Base-by-base conservation (phyloP, 2,888 invertebrate species). In the Sialis lutaria region DNA sequence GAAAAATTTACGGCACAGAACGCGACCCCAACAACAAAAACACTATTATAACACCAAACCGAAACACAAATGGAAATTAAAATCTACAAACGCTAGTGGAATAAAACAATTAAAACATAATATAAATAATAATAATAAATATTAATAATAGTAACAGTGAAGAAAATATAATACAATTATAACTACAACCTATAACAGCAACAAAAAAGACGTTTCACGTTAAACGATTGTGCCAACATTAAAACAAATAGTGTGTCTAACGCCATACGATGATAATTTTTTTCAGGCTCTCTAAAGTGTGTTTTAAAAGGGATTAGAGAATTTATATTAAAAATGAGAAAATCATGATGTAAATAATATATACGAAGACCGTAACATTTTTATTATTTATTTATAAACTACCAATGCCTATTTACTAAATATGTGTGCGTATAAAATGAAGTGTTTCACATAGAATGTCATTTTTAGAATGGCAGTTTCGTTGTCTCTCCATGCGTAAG, bases 1-100 rank as follows among this genome's bases (percentile, higher is more conserved):
- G 95, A 55, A 96, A 93, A 73, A 96, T 98, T 60, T 98, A 98
- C 70, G 97, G 97, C 56, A 92, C 96, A 22, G 78, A 77, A 55
- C 59, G 67, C 12, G 69, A 69, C 51, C 64, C 67, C 47, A 64
- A 64, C 53, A 67, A 67, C 54, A 64, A 64, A 53, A 58, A 64
- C 53, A 65, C 67, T 48, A 65, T 69, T 53, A 69, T 71, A 51
- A 63, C 68, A 44, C 56, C 67, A 46, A 65, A 70, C 49, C 68
- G 73, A 51, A 73, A 72, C 56, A 70, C 73, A 51, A 74, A 74
- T 56, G 73, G 73, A 58, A 73, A 73, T 63, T 71, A 60, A 64
- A 54, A 13, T 30, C 31, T 31, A 7, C 22, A 30, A 5, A 10
- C 30, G 30, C 6, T 8, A n/a, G n/a, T 10, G 8, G 35, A 9